Conservation (phyloP, 2,888 invertebrate genomes). For the Tanytarsus gracilentus region DNA sequence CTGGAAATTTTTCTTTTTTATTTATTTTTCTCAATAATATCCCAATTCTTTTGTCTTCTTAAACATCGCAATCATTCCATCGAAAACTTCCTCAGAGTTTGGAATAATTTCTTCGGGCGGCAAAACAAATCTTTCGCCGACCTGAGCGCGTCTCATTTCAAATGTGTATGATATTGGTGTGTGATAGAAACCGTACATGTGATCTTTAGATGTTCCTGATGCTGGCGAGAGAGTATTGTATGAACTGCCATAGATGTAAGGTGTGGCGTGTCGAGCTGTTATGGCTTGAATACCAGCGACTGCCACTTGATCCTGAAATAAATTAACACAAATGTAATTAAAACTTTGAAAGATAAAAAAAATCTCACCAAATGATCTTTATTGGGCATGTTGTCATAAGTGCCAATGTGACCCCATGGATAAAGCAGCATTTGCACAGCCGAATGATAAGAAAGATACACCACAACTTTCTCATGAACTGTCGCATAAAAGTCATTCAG, state of each 20-base stretch:
- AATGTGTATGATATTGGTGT: neutral
- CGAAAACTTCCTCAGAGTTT: neutral
- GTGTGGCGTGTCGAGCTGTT: neutral
- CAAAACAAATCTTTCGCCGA: neutral
- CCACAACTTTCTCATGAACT: conserved; percentile 43
- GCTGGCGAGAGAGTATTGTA: neutral
- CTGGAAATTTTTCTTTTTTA: too few species aligned
- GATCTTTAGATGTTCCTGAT: neutral
- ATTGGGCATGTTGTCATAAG: conserved; percentile 43
- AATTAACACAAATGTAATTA: conserved; percentile 34
- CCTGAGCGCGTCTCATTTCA: neutral
- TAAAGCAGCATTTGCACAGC: conserved; percentile 54
- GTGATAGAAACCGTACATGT: neutral
- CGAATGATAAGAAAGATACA: conserved; percentile 54
- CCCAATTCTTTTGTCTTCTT: neutral
- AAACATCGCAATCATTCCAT: neutral
- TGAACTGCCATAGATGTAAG: neutral
- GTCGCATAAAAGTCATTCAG: conserved; percentile 44
- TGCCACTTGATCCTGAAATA: neutral
- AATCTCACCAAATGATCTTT: conserved; percentile 31
- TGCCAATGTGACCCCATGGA: conserved; percentile 49
- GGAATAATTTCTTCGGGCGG: neutral
- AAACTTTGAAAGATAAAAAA: conserved; percentile 40
- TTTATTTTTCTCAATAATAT: neutral
- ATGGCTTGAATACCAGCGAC: neutral